Evolutionary conservation across 2,113 vertebrate genomes (phyloP).

Genomic region (Vimba vimba): DNA sequence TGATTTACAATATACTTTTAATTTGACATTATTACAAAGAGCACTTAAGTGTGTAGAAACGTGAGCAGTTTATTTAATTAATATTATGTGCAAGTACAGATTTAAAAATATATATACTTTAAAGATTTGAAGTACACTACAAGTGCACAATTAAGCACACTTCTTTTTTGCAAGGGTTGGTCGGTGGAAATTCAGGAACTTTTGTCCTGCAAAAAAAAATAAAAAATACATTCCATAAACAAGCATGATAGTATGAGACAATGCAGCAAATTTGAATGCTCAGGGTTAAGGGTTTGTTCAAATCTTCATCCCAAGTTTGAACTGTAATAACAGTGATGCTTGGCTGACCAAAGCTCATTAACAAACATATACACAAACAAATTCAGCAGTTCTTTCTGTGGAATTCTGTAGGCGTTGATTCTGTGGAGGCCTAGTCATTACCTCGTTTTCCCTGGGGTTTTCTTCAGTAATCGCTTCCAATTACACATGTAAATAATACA

Average conservation of each 20-base stretch:
- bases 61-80: background rate
- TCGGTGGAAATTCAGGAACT: background rate
- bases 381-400: background rate
- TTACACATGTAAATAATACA: background rate
- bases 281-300: background rate
- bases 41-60: too few relatives aligned
- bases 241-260: background rate
- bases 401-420: slow-evolving; percentile 2
- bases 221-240: background rate
- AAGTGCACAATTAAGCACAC: background rate
- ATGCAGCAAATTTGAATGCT: background rate
- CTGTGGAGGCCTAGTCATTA: slow-evolving; percentile 23
- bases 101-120: background rate
- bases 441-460: background rate
- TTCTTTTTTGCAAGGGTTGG: background rate
- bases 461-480: background rate
- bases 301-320: background rate
- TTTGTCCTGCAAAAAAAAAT: background rate
- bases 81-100: background rate
- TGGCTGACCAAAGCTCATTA: background rate
- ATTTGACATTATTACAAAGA: too few relatives aligned
- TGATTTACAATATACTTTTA: too few relatives aligned
- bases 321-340: background rate
- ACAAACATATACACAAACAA: background rate
- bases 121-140: background rate